A percentile compares a stretch with the other conserved stretches of the same genome.
phyloP scores from a whole-genome alignment of 2,113 vertebrate species.

The Isurus oxyrinchus region DNA sequence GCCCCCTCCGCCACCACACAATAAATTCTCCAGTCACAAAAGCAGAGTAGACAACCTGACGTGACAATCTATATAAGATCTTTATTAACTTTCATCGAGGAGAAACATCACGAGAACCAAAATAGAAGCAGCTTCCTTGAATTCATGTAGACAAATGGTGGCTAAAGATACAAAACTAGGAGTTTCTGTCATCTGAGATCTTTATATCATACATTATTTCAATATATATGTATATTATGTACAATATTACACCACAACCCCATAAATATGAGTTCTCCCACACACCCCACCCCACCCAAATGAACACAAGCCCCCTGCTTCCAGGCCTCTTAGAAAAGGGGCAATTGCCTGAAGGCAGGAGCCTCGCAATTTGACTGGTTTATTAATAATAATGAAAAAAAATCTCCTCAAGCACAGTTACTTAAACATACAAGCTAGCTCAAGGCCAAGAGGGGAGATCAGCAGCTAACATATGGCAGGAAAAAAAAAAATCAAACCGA shows the following conservation, averaged over 20 bases:
- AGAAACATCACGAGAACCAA: not conserved
- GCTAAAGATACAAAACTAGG: slow-evolving; percentile 36
- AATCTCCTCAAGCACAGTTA: not conserved
- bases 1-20: too few species aligned
- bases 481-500: not conserved
- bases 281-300: slow-evolving; percentile 28
- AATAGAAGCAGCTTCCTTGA: slow-evolving; percentile 32
- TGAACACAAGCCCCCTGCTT: not conserved
- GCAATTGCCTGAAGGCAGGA: slow-evolving; percentile 46
- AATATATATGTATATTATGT: slow-evolving; percentile 33
- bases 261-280: not conserved
- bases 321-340: slow-evolving; percentile 37
- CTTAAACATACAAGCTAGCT: not conserved
- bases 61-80: slow-evolving; percentile 2
- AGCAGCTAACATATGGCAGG: not conserved
- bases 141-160: slow-evolving; percentile 18
- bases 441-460: not conserved
- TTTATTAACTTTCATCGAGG: slow-evolving; percentile 10
- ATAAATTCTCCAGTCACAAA: not conserved
- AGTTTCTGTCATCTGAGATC: slow-evolving; percentile 5
- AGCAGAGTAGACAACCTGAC: not conserved
- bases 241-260: slow-evolving; percentile 22
- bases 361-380: slow-evolving; percentile 53
- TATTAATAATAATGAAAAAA: slow-evolving; percentile 44
- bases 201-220: slow-evolving; percentile 32